phyloP scores from a whole-genome alignment of 92 coral and sea anemone genomes.

The Actinostola sp. region DNA sequence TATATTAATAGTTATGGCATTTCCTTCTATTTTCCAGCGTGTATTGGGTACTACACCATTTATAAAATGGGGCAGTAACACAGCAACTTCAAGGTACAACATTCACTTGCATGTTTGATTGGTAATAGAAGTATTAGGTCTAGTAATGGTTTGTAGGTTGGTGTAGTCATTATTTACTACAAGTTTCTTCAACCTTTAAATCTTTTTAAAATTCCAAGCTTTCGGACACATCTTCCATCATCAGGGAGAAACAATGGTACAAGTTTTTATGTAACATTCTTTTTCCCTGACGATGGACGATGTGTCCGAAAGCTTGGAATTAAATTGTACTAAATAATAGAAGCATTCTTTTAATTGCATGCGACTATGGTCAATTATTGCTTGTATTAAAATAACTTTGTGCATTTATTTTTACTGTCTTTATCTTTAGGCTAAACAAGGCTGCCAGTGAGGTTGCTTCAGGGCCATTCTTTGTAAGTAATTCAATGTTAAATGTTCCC shows the following conservation, averaged over 20 bases:
- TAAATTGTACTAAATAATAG: too few relatives aligned
- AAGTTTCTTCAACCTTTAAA: too few relatives aligned
- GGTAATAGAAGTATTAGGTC: slow-evolving; percentile 9
- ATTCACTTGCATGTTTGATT: not conserved
- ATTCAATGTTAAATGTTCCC: not conserved
- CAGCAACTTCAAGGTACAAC: slow-evolving; percentile 80
- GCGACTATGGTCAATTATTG: too few relatives aligned
- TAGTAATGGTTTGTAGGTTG: not conserved
- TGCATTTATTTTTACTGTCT: not conserved
- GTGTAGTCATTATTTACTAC: not conserved
- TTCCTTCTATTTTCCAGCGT: slow-evolving; percentile 54
- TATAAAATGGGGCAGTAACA: slow-evolving; percentile 98
- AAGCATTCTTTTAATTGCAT: too few relatives aligned
- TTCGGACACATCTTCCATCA: too few relatives aligned
- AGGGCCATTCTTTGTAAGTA: slow-evolving; percentile 78
- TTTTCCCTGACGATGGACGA: too few relatives aligned
- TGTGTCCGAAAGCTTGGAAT: too few relatives aligned
- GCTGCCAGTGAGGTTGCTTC: slow-evolving; percentile 74
- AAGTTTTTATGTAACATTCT: too few relatives aligned
- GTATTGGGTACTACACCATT: slow-evolving; percentile 94
- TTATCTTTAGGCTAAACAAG: slow-evolving; percentile 61
- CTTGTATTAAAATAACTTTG: too few relatives aligned
- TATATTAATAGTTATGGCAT: not conserved
- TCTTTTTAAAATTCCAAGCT: too few relatives aligned
- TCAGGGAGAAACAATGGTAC: too few relatives aligned